Base-by-base conservation (phyloP, 2,888 invertebrate genomes). In the Troglohyphantes excavatus region DNA sequence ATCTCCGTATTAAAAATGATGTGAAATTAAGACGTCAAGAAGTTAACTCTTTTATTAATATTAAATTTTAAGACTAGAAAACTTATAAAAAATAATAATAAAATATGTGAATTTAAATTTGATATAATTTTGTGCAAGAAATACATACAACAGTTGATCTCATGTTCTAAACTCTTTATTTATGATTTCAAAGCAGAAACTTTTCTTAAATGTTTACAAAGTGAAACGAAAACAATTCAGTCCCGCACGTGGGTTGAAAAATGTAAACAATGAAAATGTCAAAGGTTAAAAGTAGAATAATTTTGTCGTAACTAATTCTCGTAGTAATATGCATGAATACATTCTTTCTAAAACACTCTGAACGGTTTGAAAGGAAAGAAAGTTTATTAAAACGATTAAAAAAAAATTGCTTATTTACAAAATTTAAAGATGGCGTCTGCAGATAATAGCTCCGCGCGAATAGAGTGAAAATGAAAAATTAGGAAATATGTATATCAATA, bases 381-480 rank as follows among this genome's bases (percentile, higher is more conserved):
- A 65, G 26, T 29, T 7, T 67, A 27, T 67, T 2, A 70, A n/a
- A 19, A 11, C 1, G n/a, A 21, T 75, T 5, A 21, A 46, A 59
- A 19, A 27, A 33, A 46, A 75, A 19, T 9, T 59, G 21, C 72
- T 82, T 82, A 61, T 72, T 82, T 84, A 43, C 59, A 59, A 27
- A 61, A 83, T 65, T 33, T 63, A 86, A 53, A 86, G 27, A 82
- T 89, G 88, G 88, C 88, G 70, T 26, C 76, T 29, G 17, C 1
- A 19, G 26, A 82, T 59, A 33, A 63, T 23, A 89, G 88, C 82
- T 76, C 88, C 88, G 88, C 88, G 88, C 75, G 87, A 82, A 76
- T 75, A 68, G 53, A 21, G 21, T 39, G 27, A 88, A 87, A 59
- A 26, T 27, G 26, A 67, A 73, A 79, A 63, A 61, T 59, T 21